Evolutionary conservation across 2,888 invertebrate genomes (phyloP).

Genomic region (Lithophane leautieri): DNA sequence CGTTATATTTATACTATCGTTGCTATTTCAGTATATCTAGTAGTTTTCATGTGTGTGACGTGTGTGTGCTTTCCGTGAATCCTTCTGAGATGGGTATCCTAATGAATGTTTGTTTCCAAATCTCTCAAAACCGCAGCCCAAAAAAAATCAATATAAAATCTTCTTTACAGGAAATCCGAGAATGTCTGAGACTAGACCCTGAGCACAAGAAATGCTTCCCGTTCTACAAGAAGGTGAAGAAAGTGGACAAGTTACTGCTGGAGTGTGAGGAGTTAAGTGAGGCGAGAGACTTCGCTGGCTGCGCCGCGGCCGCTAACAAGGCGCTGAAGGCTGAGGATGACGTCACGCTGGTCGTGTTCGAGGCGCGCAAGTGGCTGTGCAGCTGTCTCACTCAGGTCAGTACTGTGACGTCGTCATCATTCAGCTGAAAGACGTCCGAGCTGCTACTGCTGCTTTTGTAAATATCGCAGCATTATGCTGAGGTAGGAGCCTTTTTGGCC

Average conservation of each 20-base stretch:
- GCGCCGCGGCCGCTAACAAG: conserved; percentile 92
- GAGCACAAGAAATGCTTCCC: conserved; percentile 99
- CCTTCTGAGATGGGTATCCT: no score
- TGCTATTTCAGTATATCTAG: neutral
- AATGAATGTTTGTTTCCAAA: neutral
- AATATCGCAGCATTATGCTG: no score
- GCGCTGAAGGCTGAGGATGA: conserved; percentile 93
- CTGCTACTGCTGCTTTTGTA: no score
- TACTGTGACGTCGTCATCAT: neutral
- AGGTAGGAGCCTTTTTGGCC: no score
- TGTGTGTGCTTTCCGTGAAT: neutral
- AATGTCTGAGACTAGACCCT: conserved; percentile 98
- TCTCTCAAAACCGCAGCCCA: neutral
- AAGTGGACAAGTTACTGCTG: conserved; percentile 95
- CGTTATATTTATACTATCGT: neutral
- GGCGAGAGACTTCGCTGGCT: conserved; percentile 92
- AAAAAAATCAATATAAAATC: neutral
- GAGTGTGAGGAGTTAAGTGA: conserved; percentile 92
- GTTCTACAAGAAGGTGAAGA: conserved; percentile 98
- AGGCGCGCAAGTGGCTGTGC: conserved; percentile 95
- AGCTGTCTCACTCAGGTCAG: conserved; percentile 89
- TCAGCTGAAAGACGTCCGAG: neutral
- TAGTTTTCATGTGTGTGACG: neutral
- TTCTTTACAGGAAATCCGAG: conserved; percentile 94
- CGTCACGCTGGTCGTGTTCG: conserved; percentile 93